A percentile compares a stretch with the other conserved stretches of the same genome.
phyloP scores from a whole-genome alignment of 2,797 vertebrate genomes.

The Pitangus sulphuratus region DNA sequence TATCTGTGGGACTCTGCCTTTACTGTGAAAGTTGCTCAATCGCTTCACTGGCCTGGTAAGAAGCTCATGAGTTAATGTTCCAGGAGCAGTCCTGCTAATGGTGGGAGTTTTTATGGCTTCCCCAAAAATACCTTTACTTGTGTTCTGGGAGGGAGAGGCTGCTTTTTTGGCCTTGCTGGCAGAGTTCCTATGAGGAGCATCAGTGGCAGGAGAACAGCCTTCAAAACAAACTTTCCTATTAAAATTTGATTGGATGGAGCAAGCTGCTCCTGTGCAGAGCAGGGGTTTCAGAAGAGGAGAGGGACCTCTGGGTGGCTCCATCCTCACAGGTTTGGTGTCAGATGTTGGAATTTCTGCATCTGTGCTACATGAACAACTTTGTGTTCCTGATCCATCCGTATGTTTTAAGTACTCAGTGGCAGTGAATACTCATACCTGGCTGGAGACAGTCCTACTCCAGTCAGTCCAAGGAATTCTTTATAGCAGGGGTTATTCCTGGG shows the following conservation, averaged over 20 bases:
- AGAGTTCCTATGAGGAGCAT: background rate
- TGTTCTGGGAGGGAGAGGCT: background rate
- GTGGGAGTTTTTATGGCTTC: background rate
- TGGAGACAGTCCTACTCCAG: background rate
- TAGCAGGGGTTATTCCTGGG: background rate
- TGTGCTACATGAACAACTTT: fast-evolving
- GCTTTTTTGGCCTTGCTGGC: background rate
- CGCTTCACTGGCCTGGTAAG: background rate
- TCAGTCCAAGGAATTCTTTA: background rate
- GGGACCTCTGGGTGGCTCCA: slow-evolving; percentile 40
- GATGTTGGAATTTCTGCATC: background rate
- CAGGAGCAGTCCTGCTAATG: background rate
- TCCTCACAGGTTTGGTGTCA: background rate
- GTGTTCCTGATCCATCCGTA: background rate
- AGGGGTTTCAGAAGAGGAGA: background rate
- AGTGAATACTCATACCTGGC: background rate
- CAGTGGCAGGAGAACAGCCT: background rate
- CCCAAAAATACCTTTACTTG: background rate
- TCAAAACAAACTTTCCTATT: fast-evolving
- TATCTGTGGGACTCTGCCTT: background rate
- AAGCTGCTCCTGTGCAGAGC: background rate
- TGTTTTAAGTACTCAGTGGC: background rate
- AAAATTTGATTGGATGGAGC: fast-evolving
- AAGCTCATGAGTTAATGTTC: background rate
- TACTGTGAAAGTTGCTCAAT: background rate